These are phyloP conservation scores for Zygothrica quintamaculata DNA, from an alignment of 2,888 invertebrate species.

Conservation along the genomic window DNA sequence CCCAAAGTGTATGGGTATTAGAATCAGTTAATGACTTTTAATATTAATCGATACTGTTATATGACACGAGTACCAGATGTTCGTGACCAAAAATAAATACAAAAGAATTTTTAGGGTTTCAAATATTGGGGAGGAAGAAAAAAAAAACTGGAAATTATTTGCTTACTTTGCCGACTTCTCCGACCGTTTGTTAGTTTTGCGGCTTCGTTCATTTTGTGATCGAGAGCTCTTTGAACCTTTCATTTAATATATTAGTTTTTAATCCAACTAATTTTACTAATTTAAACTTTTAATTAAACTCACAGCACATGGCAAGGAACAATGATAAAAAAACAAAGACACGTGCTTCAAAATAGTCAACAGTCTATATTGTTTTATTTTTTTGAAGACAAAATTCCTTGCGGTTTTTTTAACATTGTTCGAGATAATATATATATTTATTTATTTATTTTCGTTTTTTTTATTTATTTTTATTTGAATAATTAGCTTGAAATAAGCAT, in stretches of 20 bases:
- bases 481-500: not conserved
- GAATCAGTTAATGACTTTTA: constrained; percentile 66
- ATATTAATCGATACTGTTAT: constrained; percentile 61
- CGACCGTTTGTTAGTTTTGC: constrained; percentile 77
- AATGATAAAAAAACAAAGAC: constrained; percentile 11
- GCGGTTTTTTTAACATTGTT: constrained; percentile 37
- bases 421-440: too few relatives aligned
- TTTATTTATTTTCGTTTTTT: too few relatives aligned
- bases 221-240: constrained; percentile 74
- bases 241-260: constrained; percentile 58
- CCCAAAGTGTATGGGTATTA: constrained; percentile 62
- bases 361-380: constrained; percentile 20
- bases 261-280: constrained; percentile 22
- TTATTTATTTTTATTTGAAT: constrained; percentile 8
- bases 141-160: not conserved
- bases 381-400: too few relatives aligned
- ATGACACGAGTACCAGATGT: constrained; percentile 62
- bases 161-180: constrained; percentile 77
- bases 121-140: not conserved
- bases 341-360: constrained; percentile 15
- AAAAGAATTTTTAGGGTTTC: too few relatives aligned
- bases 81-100: constrained; percentile 27
- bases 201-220: constrained; percentile 76
- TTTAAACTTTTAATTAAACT: constrained; percentile 12
- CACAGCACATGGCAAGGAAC: constrained; percentile 6